Conservation (phyloP, 2,888 invertebrate species). For the Diarsia brunnea region DNA sequence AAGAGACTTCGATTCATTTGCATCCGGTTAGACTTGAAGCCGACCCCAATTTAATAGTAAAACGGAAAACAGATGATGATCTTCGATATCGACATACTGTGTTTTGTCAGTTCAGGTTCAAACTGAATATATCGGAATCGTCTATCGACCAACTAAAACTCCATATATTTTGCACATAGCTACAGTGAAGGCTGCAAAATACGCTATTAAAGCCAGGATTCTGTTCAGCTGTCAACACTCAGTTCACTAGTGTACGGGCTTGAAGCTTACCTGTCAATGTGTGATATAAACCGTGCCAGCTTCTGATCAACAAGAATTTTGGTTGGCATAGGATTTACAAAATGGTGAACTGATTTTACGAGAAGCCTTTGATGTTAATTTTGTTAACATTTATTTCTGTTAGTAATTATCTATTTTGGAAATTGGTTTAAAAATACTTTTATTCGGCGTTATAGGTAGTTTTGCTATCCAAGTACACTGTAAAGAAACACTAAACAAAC, state of each 20-base stretch:
- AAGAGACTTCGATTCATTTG: neutral
- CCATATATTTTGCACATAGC: neutral
- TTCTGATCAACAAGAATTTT: constrained; percentile 12
- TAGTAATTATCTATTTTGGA: no score
- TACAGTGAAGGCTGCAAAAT: neutral
- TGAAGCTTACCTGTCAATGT: constrained; percentile 9
- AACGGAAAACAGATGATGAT: neutral
- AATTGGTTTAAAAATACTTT: neutral
- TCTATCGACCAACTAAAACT: neutral
- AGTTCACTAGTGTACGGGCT: neutral
- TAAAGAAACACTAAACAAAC: neutral
- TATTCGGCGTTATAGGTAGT: neutral
- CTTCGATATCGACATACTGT: neutral
- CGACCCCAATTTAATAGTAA: neutral
- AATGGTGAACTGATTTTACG: neutral
- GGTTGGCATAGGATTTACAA: neutral
- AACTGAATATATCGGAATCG: neutral
- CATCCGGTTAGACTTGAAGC: neutral
- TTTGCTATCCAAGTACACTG: neutral
- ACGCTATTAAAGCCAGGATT: neutral
- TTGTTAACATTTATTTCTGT: neutral
- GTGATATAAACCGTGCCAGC: constrained; percentile 16
- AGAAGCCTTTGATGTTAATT: neutral
- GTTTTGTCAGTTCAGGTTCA: accelerated
- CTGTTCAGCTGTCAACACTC: constrained; percentile 12